Evolutionary conservation across 2,888 invertebrate genomes (phyloP), one percentile per base, ranked within the genome.

Genomic region (Stegophylla sp.): DNA sequence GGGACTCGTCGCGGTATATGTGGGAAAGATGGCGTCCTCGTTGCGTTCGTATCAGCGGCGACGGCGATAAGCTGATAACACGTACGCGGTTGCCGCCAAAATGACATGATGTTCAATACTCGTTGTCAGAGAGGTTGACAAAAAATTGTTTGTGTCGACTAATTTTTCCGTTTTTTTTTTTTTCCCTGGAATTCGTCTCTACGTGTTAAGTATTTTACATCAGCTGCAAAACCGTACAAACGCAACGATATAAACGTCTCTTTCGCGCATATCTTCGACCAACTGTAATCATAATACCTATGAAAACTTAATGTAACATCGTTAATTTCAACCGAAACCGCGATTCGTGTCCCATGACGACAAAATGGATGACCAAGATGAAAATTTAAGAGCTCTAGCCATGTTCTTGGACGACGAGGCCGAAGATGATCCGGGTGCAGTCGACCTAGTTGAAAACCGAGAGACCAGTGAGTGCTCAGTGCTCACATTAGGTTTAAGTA

Each of bases 21-120:
- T 66, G 9, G 4, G 12, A 26, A 59, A 77, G 77, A 77, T 77
- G 45, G 77, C 26, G 77, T 1, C 45, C 0, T 7, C 0, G 45
- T 45, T 9, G 28, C 28, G 9, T 45, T 7, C 2, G 56, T 67
- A 59, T 66, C 23, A 23, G 5, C 9, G 10, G 15, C 28, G 17
- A 23, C 43, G 20, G 23, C 23, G 5, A 51, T n/a, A n/a, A 20
- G 17, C n/a, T 34, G 34, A 34, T 34, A 34, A 34, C 20, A 5
- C 9, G n/a, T 53, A 7, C 23, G n/a, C 41, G 34, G 53, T 76
- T 77, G 45, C 43, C 77, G 77, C 77, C 77, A 77, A 77, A 77
- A 67, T 17, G 20, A 12, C 34, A 20, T 2, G 23, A 43, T n/a
- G 17, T 13, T 20, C 23, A 23, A 1, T 12, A 1, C 2, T 7